phyloP scores from a whole-genome alignment of 2,797 vertebrate species.

The Xerus rutilus region DNA sequence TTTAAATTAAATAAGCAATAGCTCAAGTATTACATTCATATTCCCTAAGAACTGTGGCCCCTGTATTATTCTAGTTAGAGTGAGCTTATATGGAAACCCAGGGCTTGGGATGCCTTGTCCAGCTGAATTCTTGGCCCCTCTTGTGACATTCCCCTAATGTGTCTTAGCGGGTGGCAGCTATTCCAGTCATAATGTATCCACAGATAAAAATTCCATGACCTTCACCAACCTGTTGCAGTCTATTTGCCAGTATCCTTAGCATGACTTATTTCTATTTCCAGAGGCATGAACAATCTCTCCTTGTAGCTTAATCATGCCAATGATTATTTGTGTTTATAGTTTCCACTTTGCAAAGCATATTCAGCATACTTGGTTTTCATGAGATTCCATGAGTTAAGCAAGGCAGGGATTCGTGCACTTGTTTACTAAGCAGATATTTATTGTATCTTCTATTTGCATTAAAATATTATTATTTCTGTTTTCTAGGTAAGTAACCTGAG shows the following conservation, averaged over 20 bases:
- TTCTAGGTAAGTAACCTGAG: not conserved
- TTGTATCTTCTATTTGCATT: not conserved
- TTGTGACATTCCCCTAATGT: not conserved
- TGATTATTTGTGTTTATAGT: not conserved
- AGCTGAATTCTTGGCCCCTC: not conserved
- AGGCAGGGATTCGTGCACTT: not conserved
- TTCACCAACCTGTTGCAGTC: not conserved
- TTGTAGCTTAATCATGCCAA: not conserved
- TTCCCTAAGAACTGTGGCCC: not conserved
- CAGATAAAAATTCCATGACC: not conserved
- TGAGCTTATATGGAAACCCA: not conserved
- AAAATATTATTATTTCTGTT: constrained; percentile 33
- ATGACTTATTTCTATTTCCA: not conserved
- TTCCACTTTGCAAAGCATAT: not conserved
- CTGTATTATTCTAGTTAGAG: not conserved
- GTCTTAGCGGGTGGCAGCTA: not conserved
- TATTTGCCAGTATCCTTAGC: not conserved
- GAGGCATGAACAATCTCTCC: not conserved
- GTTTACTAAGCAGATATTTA: constrained; percentile 26
- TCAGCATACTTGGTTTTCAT: not conserved
- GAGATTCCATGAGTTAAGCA: not conserved
- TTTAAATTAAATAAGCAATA: not conserved
- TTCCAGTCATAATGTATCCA: not conserved
- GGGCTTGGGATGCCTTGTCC: not conserved
- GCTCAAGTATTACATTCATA: not conserved